Evolutionary conservation across 2,797 vertebrate genomes (phyloP).

Genomic region (Etheostoma nigrum): DNA sequence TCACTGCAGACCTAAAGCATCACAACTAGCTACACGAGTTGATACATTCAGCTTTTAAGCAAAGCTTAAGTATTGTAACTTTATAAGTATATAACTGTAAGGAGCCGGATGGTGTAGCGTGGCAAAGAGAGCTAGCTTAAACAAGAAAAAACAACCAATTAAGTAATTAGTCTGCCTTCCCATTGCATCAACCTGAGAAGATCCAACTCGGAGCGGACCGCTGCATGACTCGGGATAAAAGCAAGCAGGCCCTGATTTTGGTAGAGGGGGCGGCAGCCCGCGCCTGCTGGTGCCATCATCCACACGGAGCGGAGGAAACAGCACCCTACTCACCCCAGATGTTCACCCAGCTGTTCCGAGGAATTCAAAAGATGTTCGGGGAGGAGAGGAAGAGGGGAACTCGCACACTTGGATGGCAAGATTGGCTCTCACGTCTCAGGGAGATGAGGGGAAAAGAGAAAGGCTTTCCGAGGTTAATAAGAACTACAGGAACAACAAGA

Average conservation of each 20-base stretch:
- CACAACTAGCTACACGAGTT: conserved; percentile 16
- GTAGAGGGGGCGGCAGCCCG: conserved; percentile 16
- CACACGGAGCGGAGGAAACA: conserved; percentile 31
- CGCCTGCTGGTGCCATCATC: conserved; percentile 47
- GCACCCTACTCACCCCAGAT: conserved; percentile 71
- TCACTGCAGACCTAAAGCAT: conserved; percentile 1
- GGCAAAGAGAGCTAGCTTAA: conserved; percentile 25
- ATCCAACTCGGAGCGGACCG: conserved; percentile 46
- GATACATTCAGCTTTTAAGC: conserved; percentile 30
- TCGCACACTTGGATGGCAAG: conserved; percentile 30
- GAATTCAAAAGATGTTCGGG: conserved; percentile 63
- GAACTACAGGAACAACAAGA: background rate
- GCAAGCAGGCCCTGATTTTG: background rate
- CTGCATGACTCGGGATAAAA: conserved; percentile 55
- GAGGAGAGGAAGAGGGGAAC: conserved; percentile 33
- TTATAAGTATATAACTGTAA: background rate
- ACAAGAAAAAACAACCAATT: conserved; percentile 45
- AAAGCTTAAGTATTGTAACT: conserved; percentile 8
- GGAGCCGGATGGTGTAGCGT: conserved; percentile 2
- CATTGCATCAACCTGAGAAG: conserved; percentile 29
- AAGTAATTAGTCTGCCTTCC: conserved; percentile 53
- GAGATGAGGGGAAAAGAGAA: conserved; percentile 14
- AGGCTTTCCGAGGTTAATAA: conserved; percentile 18
- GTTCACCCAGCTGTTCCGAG: conserved; percentile 75
- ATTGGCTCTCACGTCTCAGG: conserved; percentile 11